phyloP scores from a whole-genome alignment of 2,113 vertebrate genomes.

The Neogale vison region DNA sequence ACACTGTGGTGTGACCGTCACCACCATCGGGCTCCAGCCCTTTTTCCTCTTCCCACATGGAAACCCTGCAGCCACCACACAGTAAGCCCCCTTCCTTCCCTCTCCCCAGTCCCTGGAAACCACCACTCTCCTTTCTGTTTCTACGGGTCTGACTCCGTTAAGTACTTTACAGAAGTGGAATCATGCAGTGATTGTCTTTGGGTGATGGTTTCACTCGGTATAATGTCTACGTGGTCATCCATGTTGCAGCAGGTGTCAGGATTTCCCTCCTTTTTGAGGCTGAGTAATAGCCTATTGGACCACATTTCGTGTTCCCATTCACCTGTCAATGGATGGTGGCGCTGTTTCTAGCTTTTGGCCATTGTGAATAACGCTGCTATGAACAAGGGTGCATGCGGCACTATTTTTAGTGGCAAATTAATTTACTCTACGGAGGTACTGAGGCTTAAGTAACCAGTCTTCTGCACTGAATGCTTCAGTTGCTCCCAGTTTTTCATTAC shows the following conservation, averaged over 20 bases:
- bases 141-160: too few species aligned
- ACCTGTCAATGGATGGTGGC: not conserved
- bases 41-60: not conserved
- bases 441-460: not conserved
- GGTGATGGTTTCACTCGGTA: not conserved
- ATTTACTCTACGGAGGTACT: not conserved
- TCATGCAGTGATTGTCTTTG: not conserved
- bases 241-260: not conserved
- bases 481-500: not conserved
- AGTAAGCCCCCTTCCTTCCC: not conserved
- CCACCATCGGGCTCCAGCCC: not conserved
- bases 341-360: not conserved
- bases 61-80: not conserved
- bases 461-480: not conserved
- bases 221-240: not conserved
- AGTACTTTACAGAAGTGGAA: not conserved
- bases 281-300: not conserved
- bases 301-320: not conserved
- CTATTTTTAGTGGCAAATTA: not conserved
- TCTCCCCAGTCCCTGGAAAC: not conserved
- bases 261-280: not conserved
- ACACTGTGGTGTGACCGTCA: not conserved
- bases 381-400: not conserved
- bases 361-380: not conserved
- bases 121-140: not conserved